Conservation (phyloP, 1,140 invertebrate species). For the Solenopsis fugax region DNA sequence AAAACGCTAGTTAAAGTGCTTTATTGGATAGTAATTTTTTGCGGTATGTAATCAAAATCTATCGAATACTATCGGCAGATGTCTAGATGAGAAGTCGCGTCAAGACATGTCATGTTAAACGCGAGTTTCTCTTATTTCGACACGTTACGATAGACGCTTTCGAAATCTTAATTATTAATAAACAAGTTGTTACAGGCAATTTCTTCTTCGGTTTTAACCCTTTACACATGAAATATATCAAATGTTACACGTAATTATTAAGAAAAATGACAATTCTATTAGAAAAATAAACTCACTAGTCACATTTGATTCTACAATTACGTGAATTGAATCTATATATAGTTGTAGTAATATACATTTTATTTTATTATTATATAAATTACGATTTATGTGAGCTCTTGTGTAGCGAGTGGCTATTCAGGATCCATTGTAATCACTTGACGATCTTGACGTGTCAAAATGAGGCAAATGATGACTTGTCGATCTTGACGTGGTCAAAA, state of each 20-base stretch:
- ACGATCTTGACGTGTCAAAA: background rate
- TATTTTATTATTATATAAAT: background rate
- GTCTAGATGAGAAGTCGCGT: conserved; percentile 8
- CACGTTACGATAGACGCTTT: background rate
- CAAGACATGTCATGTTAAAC: conserved; percentile 2
- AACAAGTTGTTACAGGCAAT: background rate
- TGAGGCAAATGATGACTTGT: background rate
- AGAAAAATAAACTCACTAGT: background rate
- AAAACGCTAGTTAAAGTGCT: background rate
- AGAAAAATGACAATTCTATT: background rate
- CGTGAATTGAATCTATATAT: background rate
- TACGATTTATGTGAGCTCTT: background rate
- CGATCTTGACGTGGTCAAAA: background rate
- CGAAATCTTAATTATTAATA: conserved; percentile 18
- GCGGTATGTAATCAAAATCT: conserved; percentile 20
- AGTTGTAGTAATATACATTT: background rate
- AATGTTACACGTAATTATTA: background rate
- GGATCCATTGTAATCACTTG: background rate
- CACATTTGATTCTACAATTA: background rate
- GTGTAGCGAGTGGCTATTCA: background rate
- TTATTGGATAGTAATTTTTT: conserved; percentile 26
- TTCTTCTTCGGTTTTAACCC: no score
- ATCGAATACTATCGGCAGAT: conserved; percentile 30
- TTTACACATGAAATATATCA: background rate
- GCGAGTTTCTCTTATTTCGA: conserved; percentile 23